Percentiles rank a stretch among this genome's conserved stretches.
These are phyloP conservation scores for Sphyrna mokarran DNA, from an alignment of 2,113 vertebrate genomes.

Conservation along the genomic window DNA sequence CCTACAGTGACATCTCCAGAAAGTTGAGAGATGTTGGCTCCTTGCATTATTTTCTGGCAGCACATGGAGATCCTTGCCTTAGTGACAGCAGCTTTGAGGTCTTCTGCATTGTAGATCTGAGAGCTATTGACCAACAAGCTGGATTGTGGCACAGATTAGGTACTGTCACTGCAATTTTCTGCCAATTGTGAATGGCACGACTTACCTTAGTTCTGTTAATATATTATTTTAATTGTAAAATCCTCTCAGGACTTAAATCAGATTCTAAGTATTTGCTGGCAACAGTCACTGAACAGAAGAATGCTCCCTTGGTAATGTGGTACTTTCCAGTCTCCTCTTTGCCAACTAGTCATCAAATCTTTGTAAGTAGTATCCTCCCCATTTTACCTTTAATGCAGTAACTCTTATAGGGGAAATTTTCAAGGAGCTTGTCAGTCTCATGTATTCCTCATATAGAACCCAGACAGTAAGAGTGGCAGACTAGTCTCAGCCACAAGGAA, in stretches of 20 bases:
- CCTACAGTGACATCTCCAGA: not conserved
- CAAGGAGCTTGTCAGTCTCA: not conserved
- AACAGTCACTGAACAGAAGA: not conserved
- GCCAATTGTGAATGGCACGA: not conserved
- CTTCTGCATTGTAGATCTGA: not conserved
- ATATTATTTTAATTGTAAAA: not conserved
- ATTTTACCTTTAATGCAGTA: not conserved
- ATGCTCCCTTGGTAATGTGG: constrained; percentile 23
- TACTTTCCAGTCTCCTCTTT: constrained; percentile 3
- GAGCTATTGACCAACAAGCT: not conserved
- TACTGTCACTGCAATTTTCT: not conserved
- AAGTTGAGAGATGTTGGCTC: not conserved
- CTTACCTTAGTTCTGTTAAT: not conserved
- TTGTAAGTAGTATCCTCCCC: not conserved
- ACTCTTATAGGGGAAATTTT: not conserved
- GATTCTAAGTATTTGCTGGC: constrained; percentile 22
- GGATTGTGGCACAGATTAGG: constrained; percentile 2
- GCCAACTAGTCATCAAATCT: not conserved
- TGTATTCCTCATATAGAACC: not conserved
- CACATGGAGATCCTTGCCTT: not conserved
- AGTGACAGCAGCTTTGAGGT: not conserved
- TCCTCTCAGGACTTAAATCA: constrained; percentile 6
- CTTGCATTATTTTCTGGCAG: constrained; percentile 9
- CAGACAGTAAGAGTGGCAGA: not conserved
- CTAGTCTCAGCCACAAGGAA: not conserved